Base-by-base conservation (phyloP, 2,888 invertebrate species). In the Augochlorella aurata region DNA sequence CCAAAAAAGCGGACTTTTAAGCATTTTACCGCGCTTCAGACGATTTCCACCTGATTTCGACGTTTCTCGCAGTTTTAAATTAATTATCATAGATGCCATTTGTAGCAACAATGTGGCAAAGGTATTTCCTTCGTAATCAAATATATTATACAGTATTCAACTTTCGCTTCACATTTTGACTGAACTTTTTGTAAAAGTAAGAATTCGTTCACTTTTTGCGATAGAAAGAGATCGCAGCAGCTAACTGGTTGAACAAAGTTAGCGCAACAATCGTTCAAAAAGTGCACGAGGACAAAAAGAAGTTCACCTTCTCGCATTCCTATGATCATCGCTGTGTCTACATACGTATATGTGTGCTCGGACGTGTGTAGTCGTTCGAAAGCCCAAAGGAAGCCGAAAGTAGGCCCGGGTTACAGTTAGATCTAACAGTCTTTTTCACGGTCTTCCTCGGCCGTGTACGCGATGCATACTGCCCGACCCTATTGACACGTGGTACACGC, bases 341-440 rank as follows among this genome's bases (percentile, higher is more conserved):
- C 44, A 10, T n/a, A 18, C 18, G n/a, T 80, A 38, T n/a, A 2
- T 16, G 16, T 18, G 69, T 45, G 44, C 21, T 29, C 24, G 61
- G 52, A 47, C 61, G 50, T 67, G 45, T 38, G 67, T 79, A 77
- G 74, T 82, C 80, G 79, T 79, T 87, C 61, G 81, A 83, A 85
- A 82, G 81, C 80, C 83, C 72, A 78, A 84, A 74, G 83, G 82
- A 83, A 88, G 81, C 83, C 76, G 83, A 88, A 93, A 93, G 92
- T 92, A 93, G 93, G 93, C 89, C 93, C 91, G 90, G 91, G 91
- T 93, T 93, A 93, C 93, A 93, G 93, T 93, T 93, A 93, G 90
- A 89, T 89, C 89, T 92, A 92, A 92, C 92, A 91, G 91, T 91
- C 88, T 85, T 86, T 77, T 75, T 86, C 67, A 50, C 66, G 81